A percentile compares a stretch with the other conserved stretches of the same genome.
phyloP scores from a whole-genome alignment of 2,797 vertebrate species.

The Coluber constrictor region DNA sequence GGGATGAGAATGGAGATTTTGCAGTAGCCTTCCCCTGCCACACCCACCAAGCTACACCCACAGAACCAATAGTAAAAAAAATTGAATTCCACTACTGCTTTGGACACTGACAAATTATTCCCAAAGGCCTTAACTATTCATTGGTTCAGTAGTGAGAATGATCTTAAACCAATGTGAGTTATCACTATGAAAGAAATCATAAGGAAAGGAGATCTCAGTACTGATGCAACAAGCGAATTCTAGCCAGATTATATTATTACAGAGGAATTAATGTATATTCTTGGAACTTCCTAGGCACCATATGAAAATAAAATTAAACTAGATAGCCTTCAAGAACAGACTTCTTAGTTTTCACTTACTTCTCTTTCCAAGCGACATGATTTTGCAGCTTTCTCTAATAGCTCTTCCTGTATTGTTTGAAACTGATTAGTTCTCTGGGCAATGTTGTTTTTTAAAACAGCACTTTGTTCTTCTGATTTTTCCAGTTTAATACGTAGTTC shows the following conservation, averaged over 20 bases:
- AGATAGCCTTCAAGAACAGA: background rate
- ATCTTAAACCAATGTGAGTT: background rate
- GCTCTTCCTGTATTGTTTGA: conserved; percentile 83
- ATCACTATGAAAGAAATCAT: background rate
- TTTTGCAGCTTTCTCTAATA: conserved; percentile 81
- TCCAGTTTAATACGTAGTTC: conserved; percentile 74
- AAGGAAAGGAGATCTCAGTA: background rate
- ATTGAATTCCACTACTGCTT: too few species aligned
- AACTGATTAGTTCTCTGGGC: conserved; percentile 84
- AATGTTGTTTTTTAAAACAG: conserved; percentile 82
- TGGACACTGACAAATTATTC: background rate
- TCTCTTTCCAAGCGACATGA: conserved; percentile 78
- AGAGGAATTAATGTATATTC: background rate
- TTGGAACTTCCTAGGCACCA: background rate
- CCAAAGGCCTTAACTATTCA: background rate
- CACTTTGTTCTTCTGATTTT: conserved; percentile 79
- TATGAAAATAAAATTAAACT: background rate
- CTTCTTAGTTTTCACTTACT: conserved; percentile 66
- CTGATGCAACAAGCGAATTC: background rate
- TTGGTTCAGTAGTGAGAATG: background rate
- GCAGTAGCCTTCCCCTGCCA: too few species aligned
- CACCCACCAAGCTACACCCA: too few species aligned
- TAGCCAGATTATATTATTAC: background rate
- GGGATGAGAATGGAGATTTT: too few species aligned
- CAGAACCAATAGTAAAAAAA: too few species aligned